A percentile compares a stretch with the other conserved stretches of the same genome.
These are phyloP conservation scores for Leuciscus waleckii DNA, from an alignment of 2,797 vertebrate species.

Conservation along the genomic window DNA sequence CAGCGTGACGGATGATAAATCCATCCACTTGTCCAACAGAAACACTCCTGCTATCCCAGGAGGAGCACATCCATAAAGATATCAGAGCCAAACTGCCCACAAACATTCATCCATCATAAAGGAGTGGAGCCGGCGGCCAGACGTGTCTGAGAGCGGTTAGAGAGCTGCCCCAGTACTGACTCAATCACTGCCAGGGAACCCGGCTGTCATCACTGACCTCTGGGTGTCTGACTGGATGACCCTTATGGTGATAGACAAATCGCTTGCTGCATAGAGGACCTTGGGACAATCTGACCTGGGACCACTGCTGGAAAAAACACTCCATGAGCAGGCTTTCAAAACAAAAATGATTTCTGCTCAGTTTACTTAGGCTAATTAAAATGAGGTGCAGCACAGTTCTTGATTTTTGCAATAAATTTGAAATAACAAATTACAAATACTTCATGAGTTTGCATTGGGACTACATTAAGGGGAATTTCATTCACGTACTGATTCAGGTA, in stretches of 20 bases:
- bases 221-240: conserved; percentile 23
- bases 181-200: conserved; percentile 26
- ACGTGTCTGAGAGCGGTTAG: conserved; percentile 12
- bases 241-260: neutral
- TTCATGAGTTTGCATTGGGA: neutral
- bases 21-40: conserved; percentile 48
- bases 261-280: neutral
- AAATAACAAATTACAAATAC: neutral
- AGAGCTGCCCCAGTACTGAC: conserved; percentile 27
- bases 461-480: neutral
- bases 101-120: conserved; percentile 61
- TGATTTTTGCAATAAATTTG: conserved; percentile 26
- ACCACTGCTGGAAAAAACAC: neutral
- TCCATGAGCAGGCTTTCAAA: neutral
- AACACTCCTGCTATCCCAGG: conserved; percentile 39
- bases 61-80: conserved; percentile 58
- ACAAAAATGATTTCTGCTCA: neutral
- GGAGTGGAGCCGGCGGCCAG: conserved; percentile 18
- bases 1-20: conserved; percentile 52
- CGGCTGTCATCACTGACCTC: conserved; percentile 34
- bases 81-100: conserved; percentile 52
- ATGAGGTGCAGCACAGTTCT: conserved; percentile 14
- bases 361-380: conserved; percentile 20
- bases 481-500: neutral
- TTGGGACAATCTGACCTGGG: neutral